phyloP scores from a whole-genome alignment of 2,888 invertebrate species.

The Drosophila peninsularis region DNA sequence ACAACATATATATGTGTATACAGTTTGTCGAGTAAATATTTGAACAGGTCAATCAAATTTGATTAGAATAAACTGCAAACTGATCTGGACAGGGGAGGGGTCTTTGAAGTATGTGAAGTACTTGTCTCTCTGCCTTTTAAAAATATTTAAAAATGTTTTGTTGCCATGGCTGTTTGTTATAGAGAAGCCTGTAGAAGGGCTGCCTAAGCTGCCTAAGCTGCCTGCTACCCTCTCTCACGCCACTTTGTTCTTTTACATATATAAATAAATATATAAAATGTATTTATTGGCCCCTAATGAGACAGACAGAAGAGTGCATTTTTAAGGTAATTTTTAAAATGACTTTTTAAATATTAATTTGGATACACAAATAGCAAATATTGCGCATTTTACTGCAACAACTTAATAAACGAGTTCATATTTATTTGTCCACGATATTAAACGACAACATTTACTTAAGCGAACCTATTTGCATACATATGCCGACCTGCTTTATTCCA shows the following conservation, averaged over 20 bases:
- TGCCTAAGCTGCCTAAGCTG: background rate
- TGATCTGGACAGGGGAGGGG: background rate
- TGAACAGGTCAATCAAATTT: background rate
- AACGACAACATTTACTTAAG: background rate
- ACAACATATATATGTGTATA: background rate
- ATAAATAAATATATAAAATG: too few species aligned
- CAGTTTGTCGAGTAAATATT: background rate
- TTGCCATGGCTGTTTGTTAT: background rate
- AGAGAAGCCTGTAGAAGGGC: too few species aligned
- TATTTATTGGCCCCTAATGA: background rate
- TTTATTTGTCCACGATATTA: background rate
- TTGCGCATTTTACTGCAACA: background rate
- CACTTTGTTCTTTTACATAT: too few species aligned
- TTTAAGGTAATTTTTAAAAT: background rate
- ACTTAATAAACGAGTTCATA: background rate
- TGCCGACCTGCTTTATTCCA: background rate
- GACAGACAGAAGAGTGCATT: background rate
- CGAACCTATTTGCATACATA: conserved; percentile 1
- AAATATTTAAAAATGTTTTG: background rate
- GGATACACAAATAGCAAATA: background rate
- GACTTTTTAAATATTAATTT: background rate
- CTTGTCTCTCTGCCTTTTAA: background rate
- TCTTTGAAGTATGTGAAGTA: background rate
- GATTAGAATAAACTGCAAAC: background rate
- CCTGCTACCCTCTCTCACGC: background rate